A percentile compares a stretch with the other conserved stretches of the same genome.
Conservation (phyloP, 2,113 vertebrate genomes). For the Crotophaga sulcirostris region DNA sequence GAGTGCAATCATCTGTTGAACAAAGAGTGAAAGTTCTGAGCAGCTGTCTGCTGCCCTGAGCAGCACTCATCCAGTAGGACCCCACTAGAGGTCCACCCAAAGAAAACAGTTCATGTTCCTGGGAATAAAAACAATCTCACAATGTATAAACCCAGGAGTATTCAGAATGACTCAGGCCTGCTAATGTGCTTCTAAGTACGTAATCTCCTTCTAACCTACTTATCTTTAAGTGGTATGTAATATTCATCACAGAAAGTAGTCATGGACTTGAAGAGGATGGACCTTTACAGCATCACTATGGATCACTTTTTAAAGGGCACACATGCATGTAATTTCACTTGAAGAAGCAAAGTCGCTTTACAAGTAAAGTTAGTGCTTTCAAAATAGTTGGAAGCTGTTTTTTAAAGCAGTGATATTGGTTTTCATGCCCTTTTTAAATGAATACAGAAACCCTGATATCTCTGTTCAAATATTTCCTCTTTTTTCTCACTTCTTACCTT, state of each 20-base stretch:
- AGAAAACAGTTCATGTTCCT: not conserved
- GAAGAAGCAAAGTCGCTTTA: not conserved
- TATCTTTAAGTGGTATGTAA: not conserved
- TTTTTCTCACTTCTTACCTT: not conserved
- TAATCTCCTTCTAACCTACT: not conserved
- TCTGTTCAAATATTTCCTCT: not conserved
- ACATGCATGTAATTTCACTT: not conserved
- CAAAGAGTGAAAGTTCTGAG: not conserved
- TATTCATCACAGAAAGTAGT: not conserved
- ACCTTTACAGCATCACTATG: not conserved
- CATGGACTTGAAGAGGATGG: not conserved
- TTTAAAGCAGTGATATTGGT: not conserved
- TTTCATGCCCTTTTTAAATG: not conserved
- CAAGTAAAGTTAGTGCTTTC: not conserved
- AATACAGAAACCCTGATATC: not conserved
- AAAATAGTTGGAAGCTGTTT: not conserved
- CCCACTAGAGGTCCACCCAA: not conserved
- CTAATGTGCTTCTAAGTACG: not conserved
- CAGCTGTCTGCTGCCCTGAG: not conserved
- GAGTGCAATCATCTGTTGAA: not conserved
- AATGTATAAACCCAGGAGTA: not conserved
- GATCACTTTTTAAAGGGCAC: not conserved
- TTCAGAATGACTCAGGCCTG: not conserved
- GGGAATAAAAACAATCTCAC: not conserved
- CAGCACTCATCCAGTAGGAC: not conserved